Evolutionary conservation across 2,888 invertebrate genomes (phyloP).

Genomic region (Lingula anatina): DNA sequence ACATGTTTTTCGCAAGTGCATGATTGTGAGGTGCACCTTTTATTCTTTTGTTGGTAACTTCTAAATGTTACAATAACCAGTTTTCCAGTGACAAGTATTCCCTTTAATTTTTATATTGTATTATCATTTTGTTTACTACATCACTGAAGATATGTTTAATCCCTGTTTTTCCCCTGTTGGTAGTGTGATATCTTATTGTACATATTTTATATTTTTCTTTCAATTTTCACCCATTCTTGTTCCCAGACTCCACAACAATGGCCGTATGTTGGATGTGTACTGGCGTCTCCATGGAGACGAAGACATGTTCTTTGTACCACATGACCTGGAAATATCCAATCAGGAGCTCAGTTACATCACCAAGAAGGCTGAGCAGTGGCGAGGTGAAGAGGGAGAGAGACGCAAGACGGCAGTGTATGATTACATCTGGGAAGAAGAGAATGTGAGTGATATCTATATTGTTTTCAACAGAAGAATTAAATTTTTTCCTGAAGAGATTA

Average conservation of each 20-base stretch:
- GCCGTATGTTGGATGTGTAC: slow-evolving; percentile 47
- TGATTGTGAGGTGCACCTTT: no score
- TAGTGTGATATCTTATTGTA: no score
- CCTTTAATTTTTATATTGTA: no score
- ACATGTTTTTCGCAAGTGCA: no score
- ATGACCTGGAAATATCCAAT: slow-evolving; percentile 48
- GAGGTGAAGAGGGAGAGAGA: slow-evolving; percentile 47
- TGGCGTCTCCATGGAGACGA: slow-evolving; percentile 45
- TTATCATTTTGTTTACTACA: no score
- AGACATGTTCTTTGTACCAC: slow-evolving; percentile 42
- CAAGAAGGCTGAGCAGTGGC: slow-evolving; percentile 41
- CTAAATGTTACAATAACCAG: no score
- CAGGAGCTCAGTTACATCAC: slow-evolving; percentile 41
- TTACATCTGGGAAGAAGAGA: slow-evolving; percentile 48
- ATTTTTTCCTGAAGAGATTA: no score
- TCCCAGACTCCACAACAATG: slow-evolving; percentile 48
- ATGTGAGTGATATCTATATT: slow-evolving; percentile 20
- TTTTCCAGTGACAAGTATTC: no score
- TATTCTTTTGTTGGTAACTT: no score
- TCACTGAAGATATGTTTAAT: no score
- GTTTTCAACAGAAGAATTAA: no score
- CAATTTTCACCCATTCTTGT: background rate
- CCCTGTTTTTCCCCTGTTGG: no score
- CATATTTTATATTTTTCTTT: background rate
- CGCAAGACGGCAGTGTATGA: slow-evolving; percentile 44